Evolutionary conservation across 2,797 vertebrate genomes (phyloP), one percentile per base, ranked within the genome.

Genomic region (Myripristis jacobus): DNA sequence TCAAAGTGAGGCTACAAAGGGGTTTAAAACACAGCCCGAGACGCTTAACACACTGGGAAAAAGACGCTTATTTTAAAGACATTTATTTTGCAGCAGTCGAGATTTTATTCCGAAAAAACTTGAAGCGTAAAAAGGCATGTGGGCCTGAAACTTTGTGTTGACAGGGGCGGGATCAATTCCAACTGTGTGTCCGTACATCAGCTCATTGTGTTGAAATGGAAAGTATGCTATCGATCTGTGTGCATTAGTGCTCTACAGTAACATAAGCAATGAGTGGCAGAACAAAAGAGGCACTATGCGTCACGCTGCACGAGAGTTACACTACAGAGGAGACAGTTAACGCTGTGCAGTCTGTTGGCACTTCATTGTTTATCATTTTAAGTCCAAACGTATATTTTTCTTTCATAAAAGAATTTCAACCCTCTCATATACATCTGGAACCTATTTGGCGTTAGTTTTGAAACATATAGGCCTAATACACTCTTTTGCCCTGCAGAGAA

Each of bases 201-300:
- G 80, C 71, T 75, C 65, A 66, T 73, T 72, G 89, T 91, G 91
- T 89, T 90, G 90, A 90, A 89, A 93, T 93, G 91, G 90, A 91
- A 91, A 91, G 89, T 88, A 91, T 91, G 89, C 84, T 85, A 92
- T 93, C 78, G 92, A 93, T 93, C 90, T 88, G 89, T 90, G 88
- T 91, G 88, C 90, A 92, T 93, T 93, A 92, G 88, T 76, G 86
- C 75, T 86, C 84, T 79, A 89, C 80, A 86, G 88, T 88, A 92
- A 93, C 91, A 89, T 84, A 87, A 89, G 90, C 83, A 85, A 80
- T 77, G 88, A 90, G 84, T 81, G 86, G 84, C 85, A 81, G 87
- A 92, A 91, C 87, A 92, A 92, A 92, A 92, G 89, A 83, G 83
- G 70, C 75, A 70, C 87, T 86, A 88, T 91, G 81, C 36, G 76